Evolutionary conservation across 2,797 vertebrate species (phyloP).

Genomic region (Notoglanidium macrostoma): DNA sequence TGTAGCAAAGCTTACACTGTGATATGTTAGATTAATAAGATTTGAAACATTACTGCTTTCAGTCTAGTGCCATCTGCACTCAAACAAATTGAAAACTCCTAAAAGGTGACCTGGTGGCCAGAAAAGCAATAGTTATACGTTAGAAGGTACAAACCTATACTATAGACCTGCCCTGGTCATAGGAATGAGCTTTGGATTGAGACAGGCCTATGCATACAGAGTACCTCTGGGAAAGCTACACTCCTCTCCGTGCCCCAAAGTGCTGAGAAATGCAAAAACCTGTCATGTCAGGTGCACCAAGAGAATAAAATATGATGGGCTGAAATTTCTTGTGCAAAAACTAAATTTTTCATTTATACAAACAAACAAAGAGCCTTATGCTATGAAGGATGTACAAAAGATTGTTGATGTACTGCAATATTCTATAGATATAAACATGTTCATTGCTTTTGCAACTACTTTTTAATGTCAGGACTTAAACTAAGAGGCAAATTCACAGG

Average conservation of each 20-base stretch:
- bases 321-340: conserved; percentile 35
- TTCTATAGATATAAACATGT: conserved; percentile 21
- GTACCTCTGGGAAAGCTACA: conserved; percentile 47
- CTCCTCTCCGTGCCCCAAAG: conserved; percentile 37
- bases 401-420: conserved; percentile 15
- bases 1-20: conserved; percentile 55
- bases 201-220: conserved; percentile 50
- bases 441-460: conserved; percentile 13
- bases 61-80: conserved; percentile 66
- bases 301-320: conserved; percentile 41
- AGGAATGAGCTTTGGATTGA: conserved; percentile 43
- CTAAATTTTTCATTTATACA: conserved; percentile 22
- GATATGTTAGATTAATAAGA: conserved; percentile 68
- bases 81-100: conserved; percentile 70
- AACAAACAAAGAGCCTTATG: conserved; percentile 39
- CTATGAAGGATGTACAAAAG: neutral
- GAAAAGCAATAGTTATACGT: conserved; percentile 41
- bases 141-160: conserved; percentile 21
- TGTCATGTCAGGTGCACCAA: conserved; percentile 45
- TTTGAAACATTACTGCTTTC: conserved; percentile 70
- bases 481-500: neutral
- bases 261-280: conserved; percentile 49
- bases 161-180: conserved; percentile 37
- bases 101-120: conserved; percentile 59
- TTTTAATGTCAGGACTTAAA: neutral